Evolutionary conservation across 2,113 vertebrate species (phyloP).

Genomic region (Cynocephalus volans): DNA sequence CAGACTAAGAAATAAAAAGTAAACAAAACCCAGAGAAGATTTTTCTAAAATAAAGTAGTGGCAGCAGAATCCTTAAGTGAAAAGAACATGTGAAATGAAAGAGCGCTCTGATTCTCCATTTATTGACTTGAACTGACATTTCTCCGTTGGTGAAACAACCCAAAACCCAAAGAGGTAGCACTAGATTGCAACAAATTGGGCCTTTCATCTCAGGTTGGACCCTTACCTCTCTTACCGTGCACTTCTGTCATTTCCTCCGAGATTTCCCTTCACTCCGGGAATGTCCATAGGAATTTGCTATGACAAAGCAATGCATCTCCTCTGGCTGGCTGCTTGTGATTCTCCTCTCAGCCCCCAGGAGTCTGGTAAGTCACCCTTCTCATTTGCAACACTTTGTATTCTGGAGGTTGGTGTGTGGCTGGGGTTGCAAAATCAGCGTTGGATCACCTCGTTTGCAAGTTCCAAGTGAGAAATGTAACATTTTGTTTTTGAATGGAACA

Average conservation of each 20-base stretch:
- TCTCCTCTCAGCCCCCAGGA: neutral
- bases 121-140: neutral
- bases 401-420: too few relatives aligned
- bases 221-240: neutral
- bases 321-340: neutral
- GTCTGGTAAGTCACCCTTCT: neutral
- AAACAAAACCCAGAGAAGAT: slow-evolving; percentile 58
- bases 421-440: too few relatives aligned
- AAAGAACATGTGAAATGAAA: neutral
- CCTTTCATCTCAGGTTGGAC: neutral
- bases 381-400: neutral
- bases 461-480: neutral
- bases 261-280: neutral
- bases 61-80: neutral
- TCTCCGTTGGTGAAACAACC: neutral
- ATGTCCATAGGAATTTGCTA: neutral
- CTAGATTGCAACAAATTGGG: neutral
- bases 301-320: neutral
- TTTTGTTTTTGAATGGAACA: neutral
- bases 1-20: slow-evolving; percentile 47
- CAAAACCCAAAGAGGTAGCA: neutral
- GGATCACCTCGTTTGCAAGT: neutral
- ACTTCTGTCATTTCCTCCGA: neutral
- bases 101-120: neutral
- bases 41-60: too few relatives aligned